A percentile compares a stretch with the other conserved stretches of the same genome.
These are phyloP conservation scores for Platycheirus albimanus DNA, from an alignment of 2,888 invertebrate species.

Conservation along the genomic window DNA sequence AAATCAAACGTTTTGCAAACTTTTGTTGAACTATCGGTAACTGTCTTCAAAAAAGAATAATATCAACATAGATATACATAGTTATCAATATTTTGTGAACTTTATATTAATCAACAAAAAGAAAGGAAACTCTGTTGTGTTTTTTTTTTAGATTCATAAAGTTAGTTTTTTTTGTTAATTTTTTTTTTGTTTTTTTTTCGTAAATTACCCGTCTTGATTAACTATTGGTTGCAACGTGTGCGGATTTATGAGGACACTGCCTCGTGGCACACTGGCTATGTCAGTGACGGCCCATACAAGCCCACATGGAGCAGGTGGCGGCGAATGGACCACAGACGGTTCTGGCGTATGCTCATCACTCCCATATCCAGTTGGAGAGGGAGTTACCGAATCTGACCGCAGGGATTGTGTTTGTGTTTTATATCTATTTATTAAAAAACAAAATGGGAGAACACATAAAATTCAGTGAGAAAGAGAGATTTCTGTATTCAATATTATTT, in stretches of 20 bases:
- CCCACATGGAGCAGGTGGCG: slow-evolving; percentile 78
- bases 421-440: slow-evolving; percentile 79
- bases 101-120: slow-evolving; percentile 67
- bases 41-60: slow-evolving; percentile 68
- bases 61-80: slow-evolving; percentile 68
- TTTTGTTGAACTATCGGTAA: slow-evolving; percentile 70
- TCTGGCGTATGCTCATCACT: slow-evolving; percentile 82
- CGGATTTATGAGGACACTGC: slow-evolving; percentile 95
- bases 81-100: slow-evolving; percentile 65
- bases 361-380: slow-evolving; percentile 87
- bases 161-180: no score
- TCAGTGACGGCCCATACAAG: slow-evolving; percentile 95
- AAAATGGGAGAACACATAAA: slow-evolving; percentile 73
- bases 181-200: slow-evolving; percentile 76
- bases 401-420: slow-evolving; percentile 83
- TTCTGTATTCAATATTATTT: slow-evolving; percentile 57
- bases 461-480: slow-evolving; percentile 67
- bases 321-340: slow-evolving; percentile 78
- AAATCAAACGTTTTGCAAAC: slow-evolving; percentile 77
- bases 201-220: slow-evolving; percentile 83
- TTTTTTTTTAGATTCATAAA: slow-evolving; percentile 59
- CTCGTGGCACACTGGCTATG: slow-evolving; percentile 92
- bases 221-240: slow-evolving; percentile 83
- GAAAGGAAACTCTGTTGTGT: slow-evolving; percentile 73
- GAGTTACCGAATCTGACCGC: slow-evolving; percentile 89